Conservation (phyloP, 2,797 vertebrate genomes). For the Halcyon chelicuti region DNA sequence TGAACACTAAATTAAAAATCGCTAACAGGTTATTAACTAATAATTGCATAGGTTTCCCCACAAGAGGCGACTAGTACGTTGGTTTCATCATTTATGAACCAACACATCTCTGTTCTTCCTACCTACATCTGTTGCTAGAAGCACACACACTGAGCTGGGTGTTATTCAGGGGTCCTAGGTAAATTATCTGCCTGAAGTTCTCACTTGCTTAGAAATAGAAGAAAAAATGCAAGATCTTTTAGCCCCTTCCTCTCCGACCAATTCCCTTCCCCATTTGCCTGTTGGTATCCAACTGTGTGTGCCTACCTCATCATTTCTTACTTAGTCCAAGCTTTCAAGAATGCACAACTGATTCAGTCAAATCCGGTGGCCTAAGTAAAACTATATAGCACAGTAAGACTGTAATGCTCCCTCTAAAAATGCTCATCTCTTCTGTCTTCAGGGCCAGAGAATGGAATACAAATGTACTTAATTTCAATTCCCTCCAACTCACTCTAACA, state of each 20-base stretch:
- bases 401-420: neutral
- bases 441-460: neutral
- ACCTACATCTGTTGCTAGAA: neutral
- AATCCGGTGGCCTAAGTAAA: neutral
- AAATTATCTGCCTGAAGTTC: neutral
- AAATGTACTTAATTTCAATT: neutral
- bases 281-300: neutral
- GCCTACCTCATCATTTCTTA: neutral
- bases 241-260: neutral
- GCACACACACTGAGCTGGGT: neutral
- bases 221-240: neutral
- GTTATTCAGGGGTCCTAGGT: neutral
- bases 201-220: neutral
- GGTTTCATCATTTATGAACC: neutral
- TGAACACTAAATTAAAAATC: neutral
- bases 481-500: neutral
- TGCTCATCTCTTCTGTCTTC: neutral
- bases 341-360: neutral
- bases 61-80: neutral
- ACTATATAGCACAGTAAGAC: neutral
- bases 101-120: neutral
- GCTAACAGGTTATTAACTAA: neutral
- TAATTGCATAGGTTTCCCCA: neutral
- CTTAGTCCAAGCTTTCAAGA: neutral
- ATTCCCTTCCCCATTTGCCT: neutral